phyloP scores from a whole-genome alignment of 2,113 vertebrate genomes.

The Coptodon bakossiorum region DNA sequence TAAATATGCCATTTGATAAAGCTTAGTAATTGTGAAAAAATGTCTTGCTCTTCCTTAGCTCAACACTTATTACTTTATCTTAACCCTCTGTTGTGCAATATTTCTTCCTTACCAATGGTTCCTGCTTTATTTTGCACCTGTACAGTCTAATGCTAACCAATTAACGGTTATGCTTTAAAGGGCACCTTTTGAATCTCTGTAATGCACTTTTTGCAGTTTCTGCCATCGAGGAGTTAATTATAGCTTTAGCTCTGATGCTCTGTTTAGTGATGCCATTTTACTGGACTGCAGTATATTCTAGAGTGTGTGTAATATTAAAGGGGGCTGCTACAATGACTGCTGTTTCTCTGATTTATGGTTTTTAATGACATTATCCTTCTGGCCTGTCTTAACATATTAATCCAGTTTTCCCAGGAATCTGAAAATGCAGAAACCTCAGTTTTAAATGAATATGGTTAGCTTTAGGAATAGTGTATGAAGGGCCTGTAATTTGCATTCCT shows the following conservation, averaged over 20 bases:
- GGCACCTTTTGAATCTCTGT: background rate
- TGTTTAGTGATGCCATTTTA: background rate
- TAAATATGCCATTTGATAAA: background rate
- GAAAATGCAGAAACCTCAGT: background rate
- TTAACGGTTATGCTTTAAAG: background rate
- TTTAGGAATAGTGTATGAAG: background rate
- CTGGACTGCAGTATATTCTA: background rate
- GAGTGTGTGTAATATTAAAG: background rate
- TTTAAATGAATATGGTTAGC: background rate
- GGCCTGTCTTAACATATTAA: background rate
- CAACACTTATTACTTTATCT: background rate
- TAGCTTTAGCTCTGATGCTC: background rate
- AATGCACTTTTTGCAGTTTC: background rate
- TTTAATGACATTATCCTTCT: background rate
- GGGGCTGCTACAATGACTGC: background rate
- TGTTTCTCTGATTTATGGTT: background rate
- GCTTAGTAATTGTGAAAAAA: background rate
- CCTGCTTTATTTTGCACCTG: background rate
- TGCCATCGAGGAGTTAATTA: background rate
- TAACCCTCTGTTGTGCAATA: background rate
- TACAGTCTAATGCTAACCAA: background rate
- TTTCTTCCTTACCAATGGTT: background rate
- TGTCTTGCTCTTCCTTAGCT: background rate
- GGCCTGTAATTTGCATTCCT: conserved; percentile 7
- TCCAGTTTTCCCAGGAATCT: background rate